Evolutionary conservation across 2,113 vertebrate species (phyloP).

Genomic region (Dipodomys merriami): DNA sequence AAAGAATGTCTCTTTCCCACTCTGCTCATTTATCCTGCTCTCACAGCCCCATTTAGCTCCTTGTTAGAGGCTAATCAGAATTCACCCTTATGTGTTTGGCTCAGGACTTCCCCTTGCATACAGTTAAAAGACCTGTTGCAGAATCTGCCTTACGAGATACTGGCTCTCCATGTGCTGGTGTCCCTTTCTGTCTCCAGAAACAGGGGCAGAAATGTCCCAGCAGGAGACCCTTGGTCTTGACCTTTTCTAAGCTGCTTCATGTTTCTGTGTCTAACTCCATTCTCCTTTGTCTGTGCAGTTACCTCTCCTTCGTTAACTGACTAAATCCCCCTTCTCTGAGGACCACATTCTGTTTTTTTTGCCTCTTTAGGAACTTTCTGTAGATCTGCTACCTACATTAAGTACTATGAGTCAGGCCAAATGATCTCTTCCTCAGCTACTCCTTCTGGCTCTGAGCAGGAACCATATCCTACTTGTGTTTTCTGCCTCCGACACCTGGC

Average conservation of each 20-base stretch:
- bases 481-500: not conserved
- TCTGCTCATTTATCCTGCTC: not conserved
- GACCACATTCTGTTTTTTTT: not conserved
- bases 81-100: not conserved
- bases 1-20: not conserved
- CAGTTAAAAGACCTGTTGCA: not conserved
- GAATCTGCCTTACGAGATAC: not conserved
- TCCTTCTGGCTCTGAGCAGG: not conserved
- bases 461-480: too few species aligned
- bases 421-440: not conserved
- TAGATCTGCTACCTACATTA: not conserved
- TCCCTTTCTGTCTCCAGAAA: not conserved
- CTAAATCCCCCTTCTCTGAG: not conserved
- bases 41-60: not conserved
- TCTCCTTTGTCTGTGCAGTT: not conserved
- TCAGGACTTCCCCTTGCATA: not conserved
- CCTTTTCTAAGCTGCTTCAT: not conserved
- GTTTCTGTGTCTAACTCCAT: not conserved
- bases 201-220: too few species aligned
- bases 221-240: not conserved
- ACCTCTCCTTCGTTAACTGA: not conserved
- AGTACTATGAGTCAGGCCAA: not conserved
- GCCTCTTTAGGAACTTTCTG: not conserved
- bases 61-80: not conserved
- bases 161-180: accelerated